Evolutionary conservation across 2,888 invertebrate species (phyloP).

Genomic region (Zaprionus lineosus): DNA sequence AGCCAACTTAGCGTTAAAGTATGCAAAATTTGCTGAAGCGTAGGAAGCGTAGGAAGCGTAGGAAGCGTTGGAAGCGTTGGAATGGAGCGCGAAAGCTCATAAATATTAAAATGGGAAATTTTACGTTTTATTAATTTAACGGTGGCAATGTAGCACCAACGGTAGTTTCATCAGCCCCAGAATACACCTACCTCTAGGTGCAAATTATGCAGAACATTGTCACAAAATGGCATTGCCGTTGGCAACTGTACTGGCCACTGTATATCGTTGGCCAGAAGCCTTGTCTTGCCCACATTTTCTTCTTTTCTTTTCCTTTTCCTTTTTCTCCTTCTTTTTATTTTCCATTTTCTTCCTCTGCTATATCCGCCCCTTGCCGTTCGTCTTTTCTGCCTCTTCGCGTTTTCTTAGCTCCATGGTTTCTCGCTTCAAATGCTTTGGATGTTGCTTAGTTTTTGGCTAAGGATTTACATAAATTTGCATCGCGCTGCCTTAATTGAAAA

Average conservation of each 20-base stretch:
- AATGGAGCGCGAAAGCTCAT: conserved; percentile 59
- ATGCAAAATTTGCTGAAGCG: conserved; percentile 24
- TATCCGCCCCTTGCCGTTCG: conserved; percentile 1
- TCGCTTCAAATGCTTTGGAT: too few species aligned
- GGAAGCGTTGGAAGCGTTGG: too few species aligned
- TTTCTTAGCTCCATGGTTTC: too few species aligned
- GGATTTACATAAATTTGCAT: conserved; percentile 77
- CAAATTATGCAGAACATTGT: conserved; percentile 66
- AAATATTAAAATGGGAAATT: conserved; percentile 79
- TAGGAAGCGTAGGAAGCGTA: too few species aligned
- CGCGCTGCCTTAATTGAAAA: conserved; percentile 69
- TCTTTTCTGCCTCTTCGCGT: conserved; percentile 2
- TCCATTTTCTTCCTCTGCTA: not conserved
- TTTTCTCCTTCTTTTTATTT: not conserved
- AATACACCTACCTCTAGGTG: conserved; percentile 41
- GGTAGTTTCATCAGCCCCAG: conserved; percentile 61
- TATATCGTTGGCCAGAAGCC: not conserved
- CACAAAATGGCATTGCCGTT: conserved; percentile 51
- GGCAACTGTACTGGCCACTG: conserved; percentile 42
- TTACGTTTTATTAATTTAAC: conserved; percentile 79
- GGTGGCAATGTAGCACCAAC: conserved; percentile 54
- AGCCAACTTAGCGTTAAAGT: conserved; percentile 20
- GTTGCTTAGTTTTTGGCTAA: conserved; percentile 75
- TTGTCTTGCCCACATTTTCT: not conserved
- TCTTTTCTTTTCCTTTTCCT: not conserved